Evolutionary conservation across 2,113 vertebrate species (phyloP), one percentile per base, ranked within the genome.

Genomic region (Labeo catla): DNA sequence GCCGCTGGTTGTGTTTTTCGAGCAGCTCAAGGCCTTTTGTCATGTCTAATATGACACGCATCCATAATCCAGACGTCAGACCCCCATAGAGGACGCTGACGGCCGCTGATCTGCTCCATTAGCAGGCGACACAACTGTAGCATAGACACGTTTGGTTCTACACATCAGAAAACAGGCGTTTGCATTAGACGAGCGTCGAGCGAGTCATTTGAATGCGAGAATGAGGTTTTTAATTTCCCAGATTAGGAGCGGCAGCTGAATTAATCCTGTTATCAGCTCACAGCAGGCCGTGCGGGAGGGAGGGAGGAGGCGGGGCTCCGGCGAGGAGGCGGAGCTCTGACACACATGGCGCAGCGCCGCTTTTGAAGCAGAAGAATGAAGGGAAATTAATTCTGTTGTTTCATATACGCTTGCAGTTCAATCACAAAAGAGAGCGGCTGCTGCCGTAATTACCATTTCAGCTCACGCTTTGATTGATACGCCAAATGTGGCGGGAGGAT

Each of bases 231-330:
- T 96, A 97, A 97, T 97, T 96, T 96, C 94, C 93, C 94, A 95
- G 96, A 98, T 98, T 97, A 97, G 95, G 95, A 96, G 96, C 97
- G 96, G 95, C 9, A 95, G 93, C 94, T 93, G 93, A 94, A 97
- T 97, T 98, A 98, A 98, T 97, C 97, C 97, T 95, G 97, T 98
- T 98, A 98, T 98, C 97, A 97, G 96, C 94, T 94, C 96, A 96
- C 96, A 97, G 97, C 97, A 98, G 97, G 94, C 94, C 94, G 95
- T 95, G 95, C 94, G 93, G 93, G 88, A 54, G 92, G 95, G 95
- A 94, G 95, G 39, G 16, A 57, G 57, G 57, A 19, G 54, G 95
- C 95, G 96, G 95, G 39, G 47, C 49, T 36, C 39, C 3, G 85
- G 9, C 43, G 57, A 76, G 49, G 72, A 45, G 47, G 65, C 47